phyloP scores from a whole-genome alignment of 2,797 vertebrate species.

The Manis javanica region DNA sequence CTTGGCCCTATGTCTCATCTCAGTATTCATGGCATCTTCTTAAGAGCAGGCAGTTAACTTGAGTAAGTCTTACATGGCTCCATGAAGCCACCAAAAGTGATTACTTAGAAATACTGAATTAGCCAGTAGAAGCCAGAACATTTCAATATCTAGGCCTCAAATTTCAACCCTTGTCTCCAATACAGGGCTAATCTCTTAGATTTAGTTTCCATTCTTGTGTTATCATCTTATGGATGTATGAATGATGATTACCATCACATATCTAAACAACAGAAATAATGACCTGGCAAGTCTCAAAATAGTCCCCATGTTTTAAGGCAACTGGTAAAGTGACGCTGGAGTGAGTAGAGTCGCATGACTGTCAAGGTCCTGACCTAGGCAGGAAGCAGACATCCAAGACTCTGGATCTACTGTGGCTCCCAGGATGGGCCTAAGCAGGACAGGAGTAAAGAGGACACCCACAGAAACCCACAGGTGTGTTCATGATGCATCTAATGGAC shows the following conservation, averaged over 20 bases:
- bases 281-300: not conserved
- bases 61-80: constrained; percentile 43
- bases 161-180: not conserved
- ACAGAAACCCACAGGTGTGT: not conserved
- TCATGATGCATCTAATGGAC: not conserved
- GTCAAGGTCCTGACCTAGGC: not conserved
- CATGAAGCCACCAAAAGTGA: constrained; percentile 27
- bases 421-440: not conserved
- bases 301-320: not conserved
- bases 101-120: constrained; percentile 56
- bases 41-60: constrained; percentile 52
- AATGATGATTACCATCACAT: not conserved
- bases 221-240: not conserved
- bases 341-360: not conserved
- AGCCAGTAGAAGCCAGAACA: constrained; percentile 2
- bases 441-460: not conserved
- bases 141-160: not conserved
- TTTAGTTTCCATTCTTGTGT: not conserved
- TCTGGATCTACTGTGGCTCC: not conserved
- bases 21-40: constrained; percentile 57
- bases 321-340: not conserved
- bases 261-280: not conserved
- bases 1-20: constrained; percentile 40
- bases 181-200: not conserved
- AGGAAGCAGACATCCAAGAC: not conserved